A percentile compares a stretch with the other conserved stretches of the same genome.
Evolutionary conservation across 37 sponge, comb jelly and placozoan species (phyloP).

Genomic region (Corticium candelabrum): DNA sequence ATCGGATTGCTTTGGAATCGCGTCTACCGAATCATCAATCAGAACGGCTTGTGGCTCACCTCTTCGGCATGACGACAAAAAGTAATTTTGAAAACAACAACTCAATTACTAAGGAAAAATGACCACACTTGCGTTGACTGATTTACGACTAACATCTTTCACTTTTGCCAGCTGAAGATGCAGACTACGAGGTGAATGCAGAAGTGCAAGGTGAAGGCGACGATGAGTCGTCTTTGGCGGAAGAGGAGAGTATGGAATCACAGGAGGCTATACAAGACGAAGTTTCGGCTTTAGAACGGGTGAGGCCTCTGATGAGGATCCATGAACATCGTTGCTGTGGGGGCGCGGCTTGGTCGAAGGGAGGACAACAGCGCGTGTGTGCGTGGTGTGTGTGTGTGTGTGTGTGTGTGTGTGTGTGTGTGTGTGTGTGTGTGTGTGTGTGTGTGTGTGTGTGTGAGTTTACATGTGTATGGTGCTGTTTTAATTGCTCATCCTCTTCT

Average conservation of each 20-base stretch:
- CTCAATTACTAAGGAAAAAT: no score
- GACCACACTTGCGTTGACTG: no score
- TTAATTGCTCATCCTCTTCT: no score
- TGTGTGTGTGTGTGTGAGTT: constrained; percentile 23
- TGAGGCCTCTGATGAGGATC: neutral
- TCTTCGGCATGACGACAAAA: no score
- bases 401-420: constrained; percentile 9
- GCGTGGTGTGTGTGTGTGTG: constrained; percentile 8
- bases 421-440: constrained; percentile 17
- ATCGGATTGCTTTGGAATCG: no score
- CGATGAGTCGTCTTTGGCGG: neutral
- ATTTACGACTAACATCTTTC: no score
- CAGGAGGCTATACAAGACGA: constrained; percentile 52
- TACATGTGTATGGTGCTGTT: no score
- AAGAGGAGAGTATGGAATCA: neutral
- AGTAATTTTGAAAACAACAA: no score
- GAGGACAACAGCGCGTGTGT: no score
- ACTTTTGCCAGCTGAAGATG: neutral
- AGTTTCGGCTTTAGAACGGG: constrained; percentile 38
- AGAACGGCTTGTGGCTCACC: no score
- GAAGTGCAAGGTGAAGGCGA: neutral
- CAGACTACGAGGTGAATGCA: neutral
- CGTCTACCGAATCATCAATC: no score
- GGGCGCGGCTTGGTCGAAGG: no score
- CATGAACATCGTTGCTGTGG: neutral